Conservation (phyloP, 2,113 vertebrate genomes). For the Calidris pugnax region DNA sequence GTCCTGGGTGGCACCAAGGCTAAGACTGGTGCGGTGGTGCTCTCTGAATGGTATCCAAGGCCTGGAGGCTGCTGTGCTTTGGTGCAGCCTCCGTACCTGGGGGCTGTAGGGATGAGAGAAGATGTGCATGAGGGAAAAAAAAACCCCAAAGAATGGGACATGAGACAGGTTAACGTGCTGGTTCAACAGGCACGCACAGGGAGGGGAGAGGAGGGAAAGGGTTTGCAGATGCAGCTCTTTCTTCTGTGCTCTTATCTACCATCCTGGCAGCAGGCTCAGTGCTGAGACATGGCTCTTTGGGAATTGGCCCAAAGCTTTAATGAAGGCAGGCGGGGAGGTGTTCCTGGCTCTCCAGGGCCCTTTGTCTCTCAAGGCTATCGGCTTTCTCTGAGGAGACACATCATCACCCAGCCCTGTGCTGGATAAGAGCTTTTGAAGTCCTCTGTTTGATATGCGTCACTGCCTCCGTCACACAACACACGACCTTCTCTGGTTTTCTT, state of each 20-base stretch:
- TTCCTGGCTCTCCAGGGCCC: not conserved
- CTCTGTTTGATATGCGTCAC: conserved; percentile 26
- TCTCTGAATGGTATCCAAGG: not conserved
- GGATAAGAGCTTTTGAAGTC: conserved; percentile 61
- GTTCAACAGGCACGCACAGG: not conserved
- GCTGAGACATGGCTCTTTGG: not conserved
- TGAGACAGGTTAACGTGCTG: not conserved
- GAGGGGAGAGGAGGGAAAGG: not conserved
- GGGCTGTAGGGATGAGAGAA: not conserved
- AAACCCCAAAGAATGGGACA: not conserved
- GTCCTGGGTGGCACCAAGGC: not conserved
- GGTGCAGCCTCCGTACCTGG: not conserved
- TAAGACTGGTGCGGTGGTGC: not conserved
- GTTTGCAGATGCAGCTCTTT: not conserved
- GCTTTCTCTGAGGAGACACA: conserved; percentile 29
- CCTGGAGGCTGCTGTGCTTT: not conserved
- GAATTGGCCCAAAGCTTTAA: conserved; percentile 11
- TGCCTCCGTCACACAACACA: not conserved
- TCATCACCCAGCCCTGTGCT: conserved; percentile 21
- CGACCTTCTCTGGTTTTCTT: not conserved
- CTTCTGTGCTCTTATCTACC: conserved; percentile 5
- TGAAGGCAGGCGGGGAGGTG: not conserved
- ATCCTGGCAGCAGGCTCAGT: not conserved
- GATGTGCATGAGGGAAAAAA: not conserved
- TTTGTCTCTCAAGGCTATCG: conserved; percentile 21